Percentiles rank a stretch among this genome's conserved stretches.
Conservation (phyloP, 2,888 invertebrate species). For the Catotricha subobsoleta region DNA sequence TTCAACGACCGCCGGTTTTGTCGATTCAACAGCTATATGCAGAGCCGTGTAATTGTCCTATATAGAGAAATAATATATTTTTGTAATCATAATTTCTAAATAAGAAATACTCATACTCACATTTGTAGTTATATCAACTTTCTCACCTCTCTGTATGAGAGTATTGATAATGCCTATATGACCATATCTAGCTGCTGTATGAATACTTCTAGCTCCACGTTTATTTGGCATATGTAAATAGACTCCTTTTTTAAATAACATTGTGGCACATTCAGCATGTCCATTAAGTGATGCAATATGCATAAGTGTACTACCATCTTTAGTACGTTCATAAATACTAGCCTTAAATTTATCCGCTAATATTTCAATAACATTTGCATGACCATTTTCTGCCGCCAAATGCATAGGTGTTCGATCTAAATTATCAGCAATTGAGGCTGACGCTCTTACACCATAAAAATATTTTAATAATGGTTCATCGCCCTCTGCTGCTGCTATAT, state of each 20-base stretch:
- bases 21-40: conserved; percentile 91
- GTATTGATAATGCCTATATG: conserved; percentile 96
- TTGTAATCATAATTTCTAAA: not conserved
- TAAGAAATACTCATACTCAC: conserved; percentile 35
- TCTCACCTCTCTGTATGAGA: conserved; percentile 85
- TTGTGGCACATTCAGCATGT: conserved; percentile 95
- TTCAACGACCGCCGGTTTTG: conserved; percentile 88
- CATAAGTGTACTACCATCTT: conserved; percentile 96
- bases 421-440: conserved; percentile 75
- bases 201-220: conserved; percentile 85
- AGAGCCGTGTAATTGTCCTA: conserved; percentile 95
- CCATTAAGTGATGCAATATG: conserved; percentile 96
- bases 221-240: conserved; percentile 99
- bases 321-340: conserved; percentile 87
- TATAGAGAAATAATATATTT: not conserved
- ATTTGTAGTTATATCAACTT: conserved; percentile 88
- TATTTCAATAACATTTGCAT: conserved; percentile 87
- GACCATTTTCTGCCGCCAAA: conserved; percentile 92
- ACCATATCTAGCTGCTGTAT: conserved; percentile 92
- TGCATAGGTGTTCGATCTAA: conserved; percentile 92
- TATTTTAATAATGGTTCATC: conserved; percentile 90
- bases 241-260: conserved; percentile 96
- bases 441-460: conserved; percentile 86
- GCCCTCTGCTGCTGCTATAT: conserved; percentile 89
- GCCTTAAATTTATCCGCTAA: conserved; percentile 96